Percentiles rank a stretch among this genome's conserved stretches.
phyloP scores from a whole-genome alignment of 2,113 vertebrate species.

The Nothoprocta pentlandii region DNA sequence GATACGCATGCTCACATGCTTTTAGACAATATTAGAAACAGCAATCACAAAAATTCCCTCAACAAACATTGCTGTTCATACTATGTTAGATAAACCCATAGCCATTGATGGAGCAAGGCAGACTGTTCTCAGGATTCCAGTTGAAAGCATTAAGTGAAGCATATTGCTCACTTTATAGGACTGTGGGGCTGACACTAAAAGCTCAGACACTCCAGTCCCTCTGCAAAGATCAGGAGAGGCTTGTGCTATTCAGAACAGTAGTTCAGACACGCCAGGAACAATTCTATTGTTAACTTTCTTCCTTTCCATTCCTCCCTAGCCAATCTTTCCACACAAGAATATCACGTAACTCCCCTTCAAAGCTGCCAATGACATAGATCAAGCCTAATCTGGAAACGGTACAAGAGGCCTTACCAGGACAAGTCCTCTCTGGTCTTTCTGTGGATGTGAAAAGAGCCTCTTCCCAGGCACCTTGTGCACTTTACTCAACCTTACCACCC shows the following conservation, averaged over 20 bases:
- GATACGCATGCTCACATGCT: not conserved
- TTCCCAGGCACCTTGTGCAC: not conserved
- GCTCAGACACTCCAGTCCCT: not conserved
- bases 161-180: not conserved
- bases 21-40: not conserved
- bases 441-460: not conserved
- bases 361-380: not conserved
- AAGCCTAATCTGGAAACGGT: not conserved
- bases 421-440: not conserved
- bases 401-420: not conserved
- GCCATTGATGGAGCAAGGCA: not conserved
- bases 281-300: not conserved
- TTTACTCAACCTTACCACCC: not conserved
- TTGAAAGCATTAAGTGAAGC: not conserved
- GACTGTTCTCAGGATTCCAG: not conserved
- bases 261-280: not conserved
- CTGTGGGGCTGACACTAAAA: rapidly evolving
- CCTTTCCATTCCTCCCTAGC: not conserved
- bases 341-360: not conserved
- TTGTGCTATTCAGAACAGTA: not conserved
- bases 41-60: not conserved
- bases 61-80: rapidly evolving
- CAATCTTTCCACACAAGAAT: not conserved
- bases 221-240: rapidly evolving
- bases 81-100: not conserved